Conservation (phyloP, 2,797 vertebrate species). For the Tolypeutes matacus region DNA sequence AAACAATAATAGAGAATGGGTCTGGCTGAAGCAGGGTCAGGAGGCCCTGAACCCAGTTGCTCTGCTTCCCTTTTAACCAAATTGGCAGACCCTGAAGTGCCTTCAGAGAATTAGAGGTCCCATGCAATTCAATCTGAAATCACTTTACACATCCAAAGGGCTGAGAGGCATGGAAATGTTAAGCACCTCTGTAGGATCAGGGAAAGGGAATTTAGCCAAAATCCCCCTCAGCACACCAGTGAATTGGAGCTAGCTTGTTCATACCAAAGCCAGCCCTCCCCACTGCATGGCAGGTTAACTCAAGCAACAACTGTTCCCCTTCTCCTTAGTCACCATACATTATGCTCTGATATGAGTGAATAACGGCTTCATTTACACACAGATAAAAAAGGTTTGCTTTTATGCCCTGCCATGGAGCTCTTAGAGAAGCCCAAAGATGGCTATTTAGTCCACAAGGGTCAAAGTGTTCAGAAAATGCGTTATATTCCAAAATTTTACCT, state of each 20-base stretch:
- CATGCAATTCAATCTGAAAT: background rate
- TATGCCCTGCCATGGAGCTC: background rate
- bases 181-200: slow-evolving; percentile 16
- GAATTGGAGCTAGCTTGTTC: background rate
- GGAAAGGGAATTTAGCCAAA: slow-evolving; percentile 26
- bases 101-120: slow-evolving; percentile 44
- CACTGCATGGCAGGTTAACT: background rate
- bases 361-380: background rate
- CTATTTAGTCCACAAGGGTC: background rate
- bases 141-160: background rate
- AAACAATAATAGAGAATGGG: background rate
- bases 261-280: background rate
- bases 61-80: slow-evolving; percentile 47
- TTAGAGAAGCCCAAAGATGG: background rate
- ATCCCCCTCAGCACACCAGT: background rate
- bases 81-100: background rate
- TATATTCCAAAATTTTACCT: background rate
- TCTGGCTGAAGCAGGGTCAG: background rate
- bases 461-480: slow-evolving; percentile 12
- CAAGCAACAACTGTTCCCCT: background rate
- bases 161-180: slow-evolving; percentile 27
- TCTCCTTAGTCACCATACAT: background rate
- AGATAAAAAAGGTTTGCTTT: background rate
- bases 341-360: background rate
- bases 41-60: background rate